Base-by-base conservation (phyloP, 1,140 invertebrate species). In the Idris sp. region DNA sequence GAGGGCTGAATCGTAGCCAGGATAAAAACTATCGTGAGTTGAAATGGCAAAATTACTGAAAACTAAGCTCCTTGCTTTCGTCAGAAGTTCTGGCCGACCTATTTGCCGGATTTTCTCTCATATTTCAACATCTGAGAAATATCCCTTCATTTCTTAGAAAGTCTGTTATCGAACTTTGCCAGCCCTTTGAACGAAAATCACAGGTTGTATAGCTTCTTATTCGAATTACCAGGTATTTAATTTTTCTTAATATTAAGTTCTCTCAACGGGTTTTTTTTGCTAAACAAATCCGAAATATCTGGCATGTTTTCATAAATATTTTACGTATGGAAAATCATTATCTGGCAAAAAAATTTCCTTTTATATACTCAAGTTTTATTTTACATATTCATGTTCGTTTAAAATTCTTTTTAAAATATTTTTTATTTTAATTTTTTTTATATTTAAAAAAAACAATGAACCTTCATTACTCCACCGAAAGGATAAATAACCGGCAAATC, bases 401-500 rank as follows among this genome's bases (percentile, higher is more conserved):
- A 22, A 22, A 22, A 22, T 22, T 22, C 6, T 4, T 22, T 2
- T 6, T 6, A 22, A 22, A 22, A 22, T 6, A 22, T 22, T 22
- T 6, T 22, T 22, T 6, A 22, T 4, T 22, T 2, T 4, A 22
- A 22, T 22, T 6, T 4, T 22, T 22, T 22, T 22, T 22, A 4
- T 6, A 22, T 6, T n/a, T 25, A 36, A 18, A 18, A 38, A 38
- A 38, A 38, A 8, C 1, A 1, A 38, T 4, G 31, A 11, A 87
- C 86, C 85, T 87, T 87, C 8, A 84, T 58, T 36, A 51, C 82
- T 19, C 84, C 85, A 16, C 84, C 84, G 19, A 71, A 81, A 11
- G 85, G 85, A 40, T 82, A 85, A 33, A 86, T 78, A 14, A 87
- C 49, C 0, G 82, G 81, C 4, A 81, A 82, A 31, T 53, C 30